Percentiles rank a stretch among this genome's conserved stretches.
Conservation (phyloP, 2,888 invertebrate species). For the Dryadula phaetusa region DNA sequence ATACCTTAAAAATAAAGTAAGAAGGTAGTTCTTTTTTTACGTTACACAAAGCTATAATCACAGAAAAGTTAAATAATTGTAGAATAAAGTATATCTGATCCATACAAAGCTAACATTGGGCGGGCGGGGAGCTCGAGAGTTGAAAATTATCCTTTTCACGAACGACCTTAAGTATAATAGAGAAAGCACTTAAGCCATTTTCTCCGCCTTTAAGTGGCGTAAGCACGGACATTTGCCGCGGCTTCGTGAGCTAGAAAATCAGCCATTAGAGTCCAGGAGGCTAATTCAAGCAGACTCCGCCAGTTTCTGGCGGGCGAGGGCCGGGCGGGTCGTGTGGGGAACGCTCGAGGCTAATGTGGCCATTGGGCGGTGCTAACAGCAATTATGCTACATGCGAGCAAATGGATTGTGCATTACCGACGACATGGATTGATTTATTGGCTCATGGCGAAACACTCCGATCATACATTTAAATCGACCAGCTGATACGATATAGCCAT, state of each 20-base stretch:
- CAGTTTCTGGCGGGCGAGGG: constrained; percentile 55
- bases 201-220: constrained; percentile 84
- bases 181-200: constrained; percentile 85
- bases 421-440: constrained; percentile 82
- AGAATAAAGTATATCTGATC: constrained; percentile 52
- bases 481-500: constrained; percentile 70
- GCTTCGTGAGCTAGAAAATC: constrained; percentile 83
- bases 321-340: constrained; percentile 63
- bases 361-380: constrained; percentile 81
- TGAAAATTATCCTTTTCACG: constrained; percentile 84
- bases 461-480: constrained; percentile 61
- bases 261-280: constrained; percentile 77
- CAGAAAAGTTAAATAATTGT: constrained; percentile 9
- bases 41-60: not conserved
- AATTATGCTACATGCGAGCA: constrained; percentile 79
- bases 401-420: constrained; percentile 82
- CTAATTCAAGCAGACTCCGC: constrained; percentile 62
- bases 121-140: constrained; percentile 75
- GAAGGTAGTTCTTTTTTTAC: not conserved
- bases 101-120: constrained; percentile 57
- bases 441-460: constrained; percentile 53
- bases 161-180: constrained; percentile 84
- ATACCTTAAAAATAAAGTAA: not conserved
- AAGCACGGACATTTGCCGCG: constrained; percentile 80
- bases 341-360: constrained; percentile 74